Evolutionary conservation across 2,113 vertebrate species (phyloP), one percentile per base, ranked within the genome.

Genomic region (Pimephales promelas): DNA sequence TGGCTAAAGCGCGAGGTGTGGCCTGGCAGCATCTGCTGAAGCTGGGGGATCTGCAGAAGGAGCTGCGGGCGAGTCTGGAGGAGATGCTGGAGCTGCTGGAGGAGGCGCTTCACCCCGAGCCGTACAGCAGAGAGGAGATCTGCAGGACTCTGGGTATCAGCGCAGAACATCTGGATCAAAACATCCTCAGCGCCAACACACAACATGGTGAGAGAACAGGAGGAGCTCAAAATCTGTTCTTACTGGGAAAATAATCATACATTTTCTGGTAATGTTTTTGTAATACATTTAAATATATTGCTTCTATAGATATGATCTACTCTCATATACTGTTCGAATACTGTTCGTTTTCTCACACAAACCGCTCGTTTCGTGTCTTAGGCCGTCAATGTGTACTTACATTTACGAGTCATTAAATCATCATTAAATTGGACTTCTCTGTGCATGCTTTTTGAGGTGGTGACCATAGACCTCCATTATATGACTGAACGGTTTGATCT

Each of bases 41-140:
- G 89, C 92, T 99, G 87, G 92, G 90, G 36, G 95, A 98, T 84
- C 95, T 97, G n/a, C 98, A 99, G 85, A 87, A 14, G 1, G 90
- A 90, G 78, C 90, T 99, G 36, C 91, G 93, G 64, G 90, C 95
- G 24, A 95, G 91, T 81, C 92, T 97, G 86, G 94, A 96, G 90
- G 95, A 97, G 90, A 98, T 99, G 97, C 88, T 97, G 90, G 68
- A 89, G 86, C 89, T 97, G 87, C 95, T 96, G 52, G 95, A 98
- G 10, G 91, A 96, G 36, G 91, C 94, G 84, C 90, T 99, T 86
- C 97, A 98, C 86, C 93, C 94, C 43, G 95, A 97, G 86, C 94
- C 97, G 9, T 99, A 98, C 89, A 95, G 91, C 92, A 22, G 91
- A 36, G 95, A 97, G 86, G 97, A 99, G 93, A 93, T 99, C 91